Percentiles rank a stretch among this genome's conserved stretches.
Evolutionary conservation across 2,888 invertebrate species (phyloP).

Genomic region (Xanthorhoe designata): DNA sequence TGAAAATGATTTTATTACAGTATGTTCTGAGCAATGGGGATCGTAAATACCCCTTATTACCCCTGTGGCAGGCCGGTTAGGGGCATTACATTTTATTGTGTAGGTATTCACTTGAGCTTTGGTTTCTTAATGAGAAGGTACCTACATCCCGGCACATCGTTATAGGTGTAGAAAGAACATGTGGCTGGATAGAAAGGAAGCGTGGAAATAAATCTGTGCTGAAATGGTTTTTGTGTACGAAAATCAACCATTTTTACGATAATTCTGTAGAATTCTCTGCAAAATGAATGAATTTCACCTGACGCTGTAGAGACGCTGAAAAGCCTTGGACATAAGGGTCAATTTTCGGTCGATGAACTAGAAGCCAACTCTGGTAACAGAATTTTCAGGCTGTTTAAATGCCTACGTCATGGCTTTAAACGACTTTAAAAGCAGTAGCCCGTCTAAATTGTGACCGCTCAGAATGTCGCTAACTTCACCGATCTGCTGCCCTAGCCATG

Average conservation of each 20-base stretch:
- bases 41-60: slow-evolving; percentile 6
- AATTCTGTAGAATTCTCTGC: no score
- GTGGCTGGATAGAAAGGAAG: neutral
- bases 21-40: slow-evolving; percentile 6
- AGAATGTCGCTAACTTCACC: no score
- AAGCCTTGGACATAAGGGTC: no score
- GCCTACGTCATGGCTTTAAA: no score
- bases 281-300: no score
- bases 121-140: neutral
- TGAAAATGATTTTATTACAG: slow-evolving; percentile 38
- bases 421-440: no score
- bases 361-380: no score
- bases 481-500: no score
- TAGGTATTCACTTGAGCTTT: slow-evolving; percentile 5
- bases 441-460: no score
- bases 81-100: slow-evolving; percentile 4
- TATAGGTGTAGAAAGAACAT: neutral
- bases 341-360: no score
- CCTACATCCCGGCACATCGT: neutral
- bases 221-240: neutral
- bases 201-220: neutral
- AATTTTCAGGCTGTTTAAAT: no score
- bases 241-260: neutral
- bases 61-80: neutral
- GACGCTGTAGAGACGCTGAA: no score